Conservation (phyloP, 2,888 invertebrate genomes). For the Eupithecia exiguata region DNA sequence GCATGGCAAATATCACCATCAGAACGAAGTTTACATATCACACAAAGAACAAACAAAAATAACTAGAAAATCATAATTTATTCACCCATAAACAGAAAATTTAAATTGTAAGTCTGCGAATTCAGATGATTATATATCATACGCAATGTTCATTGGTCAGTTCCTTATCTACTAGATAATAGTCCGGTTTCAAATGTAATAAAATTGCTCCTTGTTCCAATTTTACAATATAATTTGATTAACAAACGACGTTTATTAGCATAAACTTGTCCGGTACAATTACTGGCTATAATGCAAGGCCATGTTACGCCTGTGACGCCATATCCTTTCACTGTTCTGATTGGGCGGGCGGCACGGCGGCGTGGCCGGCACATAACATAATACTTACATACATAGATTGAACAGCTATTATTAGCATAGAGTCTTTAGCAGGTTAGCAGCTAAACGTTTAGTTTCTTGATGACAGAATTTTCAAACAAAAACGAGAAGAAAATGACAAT, state of each 20-base stretch:
- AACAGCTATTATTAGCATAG: not conserved
- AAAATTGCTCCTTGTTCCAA: constrained; percentile 8
- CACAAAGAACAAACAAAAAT: not conserved
- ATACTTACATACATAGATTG: not conserved
- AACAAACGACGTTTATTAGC: constrained; percentile 27
- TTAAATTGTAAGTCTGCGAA: not conserved
- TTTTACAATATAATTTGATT: constrained; percentile 11
- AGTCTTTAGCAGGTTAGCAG: not conserved
- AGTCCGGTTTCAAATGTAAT: constrained; percentile 8
- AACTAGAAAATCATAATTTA: not conserved
- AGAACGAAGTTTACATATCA: not conserved
- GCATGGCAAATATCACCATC: not conserved
- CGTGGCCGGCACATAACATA: constrained; percentile 1
- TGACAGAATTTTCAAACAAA: not conserved
- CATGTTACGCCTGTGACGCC: constrained; percentile 67
- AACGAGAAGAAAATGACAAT: not conserved
- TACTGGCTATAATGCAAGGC: constrained; percentile 61
- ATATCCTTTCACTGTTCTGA: constrained; percentile 76
- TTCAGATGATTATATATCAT: not conserved
- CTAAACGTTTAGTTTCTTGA: not conserved
- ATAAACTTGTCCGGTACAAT: constrained; percentile 46
- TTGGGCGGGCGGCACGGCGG: constrained; percentile 52
- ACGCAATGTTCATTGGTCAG: not conserved
- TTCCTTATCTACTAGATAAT: constrained; percentile 1
- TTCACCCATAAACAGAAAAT: not conserved